These are phyloP conservation scores for Pavo muticus DNA, from an alignment of 2,113 vertebrate species.

Conservation along the genomic window DNA sequence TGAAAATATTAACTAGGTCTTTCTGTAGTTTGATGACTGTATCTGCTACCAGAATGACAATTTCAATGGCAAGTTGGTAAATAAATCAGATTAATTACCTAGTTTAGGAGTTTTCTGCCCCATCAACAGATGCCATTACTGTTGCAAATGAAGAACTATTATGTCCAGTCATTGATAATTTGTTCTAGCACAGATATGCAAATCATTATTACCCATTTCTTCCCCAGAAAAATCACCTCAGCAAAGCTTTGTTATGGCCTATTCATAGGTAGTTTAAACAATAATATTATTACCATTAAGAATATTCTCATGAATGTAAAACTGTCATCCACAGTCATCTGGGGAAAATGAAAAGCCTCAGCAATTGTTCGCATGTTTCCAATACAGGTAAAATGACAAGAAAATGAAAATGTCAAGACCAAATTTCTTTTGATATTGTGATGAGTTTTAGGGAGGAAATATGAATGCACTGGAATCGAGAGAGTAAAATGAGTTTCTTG, in stretches of 20 bases:
- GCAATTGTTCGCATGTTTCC: not conserved
- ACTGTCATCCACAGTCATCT: not conserved
- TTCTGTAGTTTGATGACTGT: not conserved
- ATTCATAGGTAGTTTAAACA: not conserved
- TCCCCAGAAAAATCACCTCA: not conserved
- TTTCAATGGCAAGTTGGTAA: not conserved
- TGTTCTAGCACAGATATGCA: not conserved
- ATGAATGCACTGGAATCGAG: not conserved
- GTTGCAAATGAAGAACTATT: not conserved
- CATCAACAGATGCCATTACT: not conserved
- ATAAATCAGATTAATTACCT: not conserved
- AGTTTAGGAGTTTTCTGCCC: not conserved
- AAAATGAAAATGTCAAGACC: not conserved
- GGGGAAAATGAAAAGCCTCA: not conserved
- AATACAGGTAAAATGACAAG: not conserved
- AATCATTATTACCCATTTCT: not conserved
- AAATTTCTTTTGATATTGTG: not conserved
- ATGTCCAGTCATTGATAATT: not conserved
- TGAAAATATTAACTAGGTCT: not conserved
- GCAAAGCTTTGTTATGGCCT: not conserved
- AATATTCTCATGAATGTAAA: not conserved
- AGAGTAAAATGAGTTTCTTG: conserved; percentile 11
- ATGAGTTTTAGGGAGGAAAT: not conserved
- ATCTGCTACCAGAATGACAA: not conserved
- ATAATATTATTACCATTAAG: not conserved